Evolutionary conservation across 2,113 vertebrate genomes (phyloP), one percentile per base, ranked within the genome.

Genomic region (Tympanuchus pallidicinctus): DNA sequence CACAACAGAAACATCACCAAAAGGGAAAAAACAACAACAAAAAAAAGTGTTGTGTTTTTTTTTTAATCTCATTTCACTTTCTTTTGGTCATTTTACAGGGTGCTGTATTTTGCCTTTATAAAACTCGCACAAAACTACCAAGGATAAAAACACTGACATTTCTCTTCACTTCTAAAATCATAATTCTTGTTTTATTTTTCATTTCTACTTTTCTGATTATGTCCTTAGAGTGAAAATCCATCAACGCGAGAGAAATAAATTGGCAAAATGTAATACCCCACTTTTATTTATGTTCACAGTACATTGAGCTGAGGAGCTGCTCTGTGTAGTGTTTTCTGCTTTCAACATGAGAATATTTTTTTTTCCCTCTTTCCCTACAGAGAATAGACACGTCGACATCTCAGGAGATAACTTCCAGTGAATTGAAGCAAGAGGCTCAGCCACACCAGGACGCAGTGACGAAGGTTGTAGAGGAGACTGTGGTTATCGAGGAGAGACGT

Each of bases 381-480:
- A 98, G 94, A 97, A 95, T 90, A 54, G 98, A 98, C 40, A 94
- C 96, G 2, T 96, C 96, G 10, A 91, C 59, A 0, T 95, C 94
- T 77, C 96, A 96, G 95, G 97, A 97, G 67, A 67, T 77, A 48
- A 66, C 54, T 69, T 82, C 95, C 79, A 86, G 93, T 10, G 97
- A 97, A 88, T 74, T 50, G 6, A 96, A 97, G 91, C 47, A 67
- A 28, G 95, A 96, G 16, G 88, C 38, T 6, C 91, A 90, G 22
- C 96, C 72, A 3, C 93, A 93, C 7, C 95, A 95, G 88, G 97
- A 96, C 0, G 20, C 86, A 12, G 59, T 76, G 36, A 94, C 97
- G 95, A 98, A 97, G 97, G 96, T 98, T 93, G 96, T 98, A 67
- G 97, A 98, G 93, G 98, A 98, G 82, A 96, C 96, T 0, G 75